Percentiles rank a stretch among this genome's conserved stretches.
These are phyloP conservation scores for Melieria crassipennis DNA, from an alignment of 2,888 invertebrate species.

Conservation along the genomic window DNA sequence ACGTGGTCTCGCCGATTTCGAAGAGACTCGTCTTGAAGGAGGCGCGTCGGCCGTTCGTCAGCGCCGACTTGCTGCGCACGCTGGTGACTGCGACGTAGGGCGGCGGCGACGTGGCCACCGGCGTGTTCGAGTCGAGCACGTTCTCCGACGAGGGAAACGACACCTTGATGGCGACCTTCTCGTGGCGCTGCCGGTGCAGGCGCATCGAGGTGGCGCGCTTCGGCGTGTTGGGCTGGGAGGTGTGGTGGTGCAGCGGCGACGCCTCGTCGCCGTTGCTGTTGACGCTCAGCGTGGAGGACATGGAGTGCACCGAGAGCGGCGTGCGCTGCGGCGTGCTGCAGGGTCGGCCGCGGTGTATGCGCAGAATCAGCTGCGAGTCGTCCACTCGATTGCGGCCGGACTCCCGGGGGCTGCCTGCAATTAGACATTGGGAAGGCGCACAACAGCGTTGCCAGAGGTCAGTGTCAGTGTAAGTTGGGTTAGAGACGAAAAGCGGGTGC, in stretches of 20 bases:
- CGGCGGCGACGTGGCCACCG: constrained; percentile 52
- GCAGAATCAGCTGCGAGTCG: constrained; percentile 85
- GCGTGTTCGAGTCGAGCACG: constrained; percentile 59
- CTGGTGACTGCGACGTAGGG: constrained; percentile 51
- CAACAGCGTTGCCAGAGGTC: no score
- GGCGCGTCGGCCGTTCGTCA: constrained; percentile 56
- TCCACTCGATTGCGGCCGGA: constrained; percentile 78
- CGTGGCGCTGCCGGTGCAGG: constrained; percentile 72
- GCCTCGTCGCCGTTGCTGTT: constrained; percentile 62
- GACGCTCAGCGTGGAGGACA: constrained; percentile 72
- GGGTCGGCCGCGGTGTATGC: constrained; percentile 84
- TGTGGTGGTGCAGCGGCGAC: constrained; percentile 44
- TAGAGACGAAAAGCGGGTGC: no score
- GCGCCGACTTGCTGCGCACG: constrained; percentile 41
- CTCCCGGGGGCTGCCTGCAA: constrained; percentile 73
- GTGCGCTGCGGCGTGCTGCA: constrained; percentile 69
- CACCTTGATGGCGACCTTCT: constrained; percentile 84
- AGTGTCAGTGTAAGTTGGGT: no score
- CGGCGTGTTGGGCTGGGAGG: constrained; percentile 59
- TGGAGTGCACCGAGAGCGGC: constrained; percentile 71
- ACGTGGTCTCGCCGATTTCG: constrained; percentile 62
- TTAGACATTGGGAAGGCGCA: constrained; percentile 37
- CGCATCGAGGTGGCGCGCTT: constrained; percentile 68
- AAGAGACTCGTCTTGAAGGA: constrained; percentile 61
- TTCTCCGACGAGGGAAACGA: constrained; percentile 85